Evolutionary conservation across 2,888 invertebrate species (phyloP).

Genomic region (Phortica okadai): DNA sequence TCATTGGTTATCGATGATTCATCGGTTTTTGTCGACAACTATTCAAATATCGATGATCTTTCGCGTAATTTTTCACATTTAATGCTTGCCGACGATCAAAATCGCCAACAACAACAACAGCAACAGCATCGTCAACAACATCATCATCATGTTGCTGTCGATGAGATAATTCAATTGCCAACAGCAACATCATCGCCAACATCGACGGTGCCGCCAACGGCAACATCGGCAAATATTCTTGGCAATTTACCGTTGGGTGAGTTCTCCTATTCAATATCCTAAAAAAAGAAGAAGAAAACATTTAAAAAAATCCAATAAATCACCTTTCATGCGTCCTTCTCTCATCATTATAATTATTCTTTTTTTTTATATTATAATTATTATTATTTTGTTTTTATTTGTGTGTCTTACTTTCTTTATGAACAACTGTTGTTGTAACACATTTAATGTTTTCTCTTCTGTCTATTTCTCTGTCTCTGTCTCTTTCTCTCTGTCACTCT

Average conservation of each 20-base stretch:
- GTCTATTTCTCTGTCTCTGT: constrained; percentile 42
- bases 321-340: not conserved
- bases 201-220: constrained; percentile 35
- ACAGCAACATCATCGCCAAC: constrained; percentile 54
- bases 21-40: constrained; percentile 58
- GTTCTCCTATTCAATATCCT: constrained; percentile 43
- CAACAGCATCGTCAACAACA: constrained; percentile 55
- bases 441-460: constrained; percentile 37
- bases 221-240: constrained; percentile 62
- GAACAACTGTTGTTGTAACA: not conserved
- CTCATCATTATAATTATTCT: not conserved
- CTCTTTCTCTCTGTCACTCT: constrained; percentile 32
- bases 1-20: constrained; percentile 85
- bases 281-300: constrained; percentile 10
- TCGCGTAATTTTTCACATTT: constrained; percentile 59
- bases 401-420: not conserved
- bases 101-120: constrained; percentile 47
- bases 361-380: not conserved
- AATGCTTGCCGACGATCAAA: constrained; percentile 51
- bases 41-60: constrained; percentile 37
- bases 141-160: constrained; percentile 73
- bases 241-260: constrained; percentile 76
- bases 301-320: not conserved
- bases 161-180: constrained; percentile 75
- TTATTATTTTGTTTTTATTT: not conserved